A percentile compares a stretch with the other conserved stretches of the same genome.
phyloP scores from a whole-genome alignment of 2,888 invertebrate genomes.

The Drosophila greeni region DNA sequence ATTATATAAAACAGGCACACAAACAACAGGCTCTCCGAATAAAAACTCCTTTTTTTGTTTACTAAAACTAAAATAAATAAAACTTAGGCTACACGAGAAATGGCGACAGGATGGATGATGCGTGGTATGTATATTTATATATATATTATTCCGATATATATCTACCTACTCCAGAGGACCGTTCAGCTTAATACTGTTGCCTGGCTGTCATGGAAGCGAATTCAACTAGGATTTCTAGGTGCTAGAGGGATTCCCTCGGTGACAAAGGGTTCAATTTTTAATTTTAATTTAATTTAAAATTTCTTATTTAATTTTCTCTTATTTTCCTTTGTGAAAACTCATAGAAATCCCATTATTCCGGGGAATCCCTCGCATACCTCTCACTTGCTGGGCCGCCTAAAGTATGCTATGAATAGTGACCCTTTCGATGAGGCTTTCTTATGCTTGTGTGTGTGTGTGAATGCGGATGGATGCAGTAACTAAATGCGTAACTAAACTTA shows the following conservation, averaged over 20 bases:
- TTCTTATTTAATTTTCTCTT: neutral
- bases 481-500: conserved; percentile 47
- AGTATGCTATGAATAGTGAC: conserved; percentile 54
- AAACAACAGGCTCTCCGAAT: conserved; percentile 39
- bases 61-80: conserved; percentile 67
- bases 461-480: conserved; percentile 51
- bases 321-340: neutral
- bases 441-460: conserved; percentile 18
- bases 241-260: neutral
- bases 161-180: conserved; percentile 52
- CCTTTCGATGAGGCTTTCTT: conserved; percentile 37
- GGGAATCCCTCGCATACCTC: conserved; percentile 1
- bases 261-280: no score
- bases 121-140: neutral
- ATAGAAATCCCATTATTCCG: neutral
- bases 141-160: conserved; percentile 24
- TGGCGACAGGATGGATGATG: conserved; percentile 54
- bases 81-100: conserved; percentile 61
- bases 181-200: conserved; percentile 73
- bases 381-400: conserved; percentile 33
- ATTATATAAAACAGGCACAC: conserved; percentile 44
- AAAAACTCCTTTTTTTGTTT: conserved; percentile 24
- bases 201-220: conserved; percentile 66
- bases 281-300: no score
- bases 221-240: conserved; percentile 52